Percentiles rank a stretch among this genome's conserved stretches.
Conservation (phyloP, 2,797 vertebrate genomes). For the Chanos chanos region DNA sequence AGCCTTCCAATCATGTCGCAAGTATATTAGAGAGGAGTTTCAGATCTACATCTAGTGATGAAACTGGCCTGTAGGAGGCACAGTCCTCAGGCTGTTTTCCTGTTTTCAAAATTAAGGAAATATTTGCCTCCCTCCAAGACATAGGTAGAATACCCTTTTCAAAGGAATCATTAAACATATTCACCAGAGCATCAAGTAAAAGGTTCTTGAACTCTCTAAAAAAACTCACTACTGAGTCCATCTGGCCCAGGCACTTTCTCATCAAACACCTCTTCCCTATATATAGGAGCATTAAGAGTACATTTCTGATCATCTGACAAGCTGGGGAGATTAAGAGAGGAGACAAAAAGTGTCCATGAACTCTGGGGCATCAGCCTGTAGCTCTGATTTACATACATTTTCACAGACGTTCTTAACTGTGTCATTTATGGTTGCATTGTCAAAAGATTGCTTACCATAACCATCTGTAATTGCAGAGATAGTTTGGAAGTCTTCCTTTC, state of each 20-base stretch:
- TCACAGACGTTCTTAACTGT: not conserved
- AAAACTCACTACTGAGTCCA: too few species aligned
- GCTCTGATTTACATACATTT: constrained; percentile 5
- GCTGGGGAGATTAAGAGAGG: not conserved
- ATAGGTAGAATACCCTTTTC: not conserved
- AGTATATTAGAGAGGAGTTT: not conserved
- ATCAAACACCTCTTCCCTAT: not conserved
- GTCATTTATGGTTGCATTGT: constrained; percentile 1
- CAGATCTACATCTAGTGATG: not conserved
- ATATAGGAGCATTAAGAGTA: not conserved
- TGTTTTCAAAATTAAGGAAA: not conserved
- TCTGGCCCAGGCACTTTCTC: too few species aligned
- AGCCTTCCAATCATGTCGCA: not conserved
- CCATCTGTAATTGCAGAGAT: not conserved
- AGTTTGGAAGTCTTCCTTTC: not conserved
- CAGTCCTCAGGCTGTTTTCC: not conserved
- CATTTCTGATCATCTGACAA: not conserved
- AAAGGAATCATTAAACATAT: too few species aligned
- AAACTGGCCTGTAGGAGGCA: not conserved
- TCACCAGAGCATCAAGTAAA: too few species aligned
- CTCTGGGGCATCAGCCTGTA: not conserved
- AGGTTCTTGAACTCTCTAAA: too few species aligned
- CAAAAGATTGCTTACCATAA: not conserved
- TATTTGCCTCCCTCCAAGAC: not conserved
- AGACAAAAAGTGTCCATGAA: not conserved